Base-by-base conservation (phyloP, 1,140 invertebrate genomes). In the Drosophila tristis region DNA sequence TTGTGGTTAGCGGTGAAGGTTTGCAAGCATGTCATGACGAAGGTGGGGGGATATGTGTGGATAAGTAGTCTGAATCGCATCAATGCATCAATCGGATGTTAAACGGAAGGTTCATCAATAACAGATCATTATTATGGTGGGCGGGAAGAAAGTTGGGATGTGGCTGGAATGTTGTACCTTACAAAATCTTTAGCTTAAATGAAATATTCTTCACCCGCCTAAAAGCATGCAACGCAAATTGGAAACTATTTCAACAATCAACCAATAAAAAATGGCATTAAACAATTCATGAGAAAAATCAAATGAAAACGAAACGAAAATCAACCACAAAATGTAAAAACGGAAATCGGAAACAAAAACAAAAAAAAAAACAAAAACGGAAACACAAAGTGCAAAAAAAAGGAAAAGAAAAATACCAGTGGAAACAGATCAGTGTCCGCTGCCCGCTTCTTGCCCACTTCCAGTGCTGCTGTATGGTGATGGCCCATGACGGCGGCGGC, bases 381-480 rank as follows among this genome's bases (percentile, higher is more conserved):
- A 78, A 74, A 49, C 48, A 59, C 57, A 54, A 56, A 26, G 31
- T 20, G 65, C 16, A 68, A 67, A 31, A 57, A 68, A 79, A 70
- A 63, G 44, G 75, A 65, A 71, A 72, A 65, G 15, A 60, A 76
- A 90, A 91, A 96, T 97, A 97, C 96, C 96, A 97, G 96, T 96
- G 91, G 91, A 80, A 97, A 95, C 94, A 97, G 94, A 94, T 97
- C 96, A 79, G 80, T 96, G 93, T 95, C 92, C 70, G 92, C 92
- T 86, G 92, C 81, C 78, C 92, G 92, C 95, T 97, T 97, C 96
- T 97, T 97, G 94, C 96, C 96, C 93, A 96, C 94, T 94, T 95
- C 95, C 78, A 92, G 66, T 73, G 90, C 73, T 50, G 77, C 71
- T 56, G 68, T 66, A 49, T 71, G 74, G 42, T 68, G 80, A 63